phyloP scores from a whole-genome alignment of 1,140 invertebrate genomes.

The Calliphora vicina region DNA sequence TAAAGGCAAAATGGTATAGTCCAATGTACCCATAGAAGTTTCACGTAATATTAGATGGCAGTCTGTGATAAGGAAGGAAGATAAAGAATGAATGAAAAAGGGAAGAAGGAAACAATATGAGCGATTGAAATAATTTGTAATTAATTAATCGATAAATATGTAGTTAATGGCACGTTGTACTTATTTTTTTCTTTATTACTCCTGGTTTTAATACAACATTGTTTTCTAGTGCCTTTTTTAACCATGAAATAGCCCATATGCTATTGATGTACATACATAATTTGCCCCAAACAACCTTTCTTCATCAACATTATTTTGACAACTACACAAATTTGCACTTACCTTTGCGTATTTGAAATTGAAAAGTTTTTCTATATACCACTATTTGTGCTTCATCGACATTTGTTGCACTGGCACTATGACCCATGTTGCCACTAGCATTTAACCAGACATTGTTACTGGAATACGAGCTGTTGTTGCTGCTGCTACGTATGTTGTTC shows the following conservation, averaged over 20 bases:
- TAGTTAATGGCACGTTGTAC: too few relatives aligned
- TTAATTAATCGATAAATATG: too few relatives aligned
- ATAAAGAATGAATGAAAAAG: conserved; percentile 26
- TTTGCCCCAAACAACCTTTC: too few relatives aligned
- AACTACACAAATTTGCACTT: not conserved
- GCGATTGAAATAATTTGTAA: too few relatives aligned
- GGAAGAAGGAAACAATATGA: too few relatives aligned
- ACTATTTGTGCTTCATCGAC: conserved; percentile 39
- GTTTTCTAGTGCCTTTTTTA: too few relatives aligned
- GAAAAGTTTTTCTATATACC: conserved; percentile 40
- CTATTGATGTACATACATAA: too few relatives aligned
- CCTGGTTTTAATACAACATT: too few relatives aligned
- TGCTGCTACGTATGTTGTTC: not conserved
- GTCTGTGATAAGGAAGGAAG: conserved; percentile 50
- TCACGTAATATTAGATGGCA: conserved; percentile 59
- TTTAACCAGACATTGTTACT: not conserved
- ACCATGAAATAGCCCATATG: too few relatives aligned
- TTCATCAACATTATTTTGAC: too few relatives aligned
- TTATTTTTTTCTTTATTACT: too few relatives aligned
- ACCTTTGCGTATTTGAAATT: conserved; percentile 42
- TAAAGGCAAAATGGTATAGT: conserved; percentile 52
- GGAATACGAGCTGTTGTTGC: not conserved
- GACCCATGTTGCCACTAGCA: conserved; percentile 7
- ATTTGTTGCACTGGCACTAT: conserved; percentile 21
- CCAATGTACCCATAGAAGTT: conserved; percentile 46